A percentile compares a stretch with the other conserved stretches of the same genome.
Evolutionary conservation across 92 coral and sea anemone genomes (phyloP).

Genomic region (Porites rus): DNA sequence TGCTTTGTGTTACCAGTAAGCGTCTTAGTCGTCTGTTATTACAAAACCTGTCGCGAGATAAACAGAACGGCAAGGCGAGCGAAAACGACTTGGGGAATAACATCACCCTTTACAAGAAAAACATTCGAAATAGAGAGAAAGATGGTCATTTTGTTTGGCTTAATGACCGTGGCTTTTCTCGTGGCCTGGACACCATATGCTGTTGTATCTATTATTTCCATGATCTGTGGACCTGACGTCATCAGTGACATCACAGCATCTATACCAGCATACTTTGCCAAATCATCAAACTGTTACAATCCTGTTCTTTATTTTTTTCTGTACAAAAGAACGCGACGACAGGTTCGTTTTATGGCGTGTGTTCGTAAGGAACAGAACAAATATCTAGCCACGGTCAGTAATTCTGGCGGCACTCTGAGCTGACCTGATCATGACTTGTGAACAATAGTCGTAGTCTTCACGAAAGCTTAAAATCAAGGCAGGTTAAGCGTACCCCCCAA

Average conservation of each 20-base stretch:
- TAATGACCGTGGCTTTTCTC: conserved; percentile 47
- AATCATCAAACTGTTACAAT: conserved; percentile 41
- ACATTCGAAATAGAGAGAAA: conserved; percentile 31
- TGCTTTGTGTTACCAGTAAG: conserved; percentile 44
- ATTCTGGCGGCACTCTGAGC: no score
- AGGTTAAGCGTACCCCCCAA: no score
- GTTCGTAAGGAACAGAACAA: no score
- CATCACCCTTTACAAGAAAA: conserved; percentile 34
- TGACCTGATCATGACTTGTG: no score
- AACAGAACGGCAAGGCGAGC: conserved; percentile 31
- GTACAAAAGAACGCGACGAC: conserved; percentile 41
- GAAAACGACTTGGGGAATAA: conserved; percentile 44
- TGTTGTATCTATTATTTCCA: conserved; percentile 40
- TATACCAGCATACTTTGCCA: conserved; percentile 50
- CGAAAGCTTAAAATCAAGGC: no score
- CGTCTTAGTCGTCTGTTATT: conserved; percentile 26
- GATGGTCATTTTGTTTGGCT: conserved; percentile 33
- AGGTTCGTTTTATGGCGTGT: neutral
- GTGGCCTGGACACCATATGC: conserved; percentile 64
- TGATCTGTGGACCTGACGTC: conserved; percentile 33
- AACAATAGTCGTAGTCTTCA: no score
- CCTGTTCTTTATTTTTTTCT: conserved; percentile 46
- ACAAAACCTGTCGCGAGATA: conserved; percentile 30
- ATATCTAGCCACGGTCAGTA: no score
- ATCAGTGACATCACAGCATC: conserved; percentile 37